These are phyloP conservation scores for Julus scandinavius DNA, from an alignment of 2,888 invertebrate species.

Conservation along the genomic window DNA sequence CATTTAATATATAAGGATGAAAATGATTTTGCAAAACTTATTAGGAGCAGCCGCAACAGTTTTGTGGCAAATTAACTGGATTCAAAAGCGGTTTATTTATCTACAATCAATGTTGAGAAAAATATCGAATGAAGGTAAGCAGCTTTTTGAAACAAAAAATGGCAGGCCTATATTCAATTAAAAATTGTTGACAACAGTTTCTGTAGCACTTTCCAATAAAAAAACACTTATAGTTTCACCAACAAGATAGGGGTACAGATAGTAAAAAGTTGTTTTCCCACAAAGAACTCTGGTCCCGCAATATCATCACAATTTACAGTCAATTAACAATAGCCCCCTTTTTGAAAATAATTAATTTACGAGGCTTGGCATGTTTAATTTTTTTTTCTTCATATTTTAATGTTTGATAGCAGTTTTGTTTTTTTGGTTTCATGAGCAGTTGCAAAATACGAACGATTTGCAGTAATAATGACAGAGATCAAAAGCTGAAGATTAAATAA, in stretches of 20 bases:
- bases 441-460: not conserved
- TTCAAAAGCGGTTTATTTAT: conserved; percentile 27
- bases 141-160: conserved; percentile 5
- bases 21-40: not conserved
- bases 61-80: conserved; percentile 20
- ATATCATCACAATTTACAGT: conserved; percentile 21
- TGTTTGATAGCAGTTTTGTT: not conserved
- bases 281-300: conserved; percentile 21
- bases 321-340: conserved; percentile 13
- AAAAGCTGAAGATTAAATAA: not conserved
- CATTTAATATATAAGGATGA: not conserved
- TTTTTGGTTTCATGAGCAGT: not conserved
- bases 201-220: conserved; percentile 27
- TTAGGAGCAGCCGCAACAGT: not conserved
- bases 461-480: conserved; percentile 7
- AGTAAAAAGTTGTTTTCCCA: not conserved
- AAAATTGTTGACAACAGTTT: conserved; percentile 21
- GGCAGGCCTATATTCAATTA: conserved; percentile 2
- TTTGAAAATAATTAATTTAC: conserved; percentile 22
- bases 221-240: conserved; percentile 20
- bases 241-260: conserved; percentile 12
- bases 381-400: conserved; percentile 18
- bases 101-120: not conserved
- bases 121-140: conserved; percentile 27
- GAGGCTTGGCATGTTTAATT: conserved; percentile 27